Evolutionary conservation across 2,888 invertebrate genomes (phyloP), one percentile per base, ranked within the genome.

Genomic region (Temnothorax ravouxi): DNA sequence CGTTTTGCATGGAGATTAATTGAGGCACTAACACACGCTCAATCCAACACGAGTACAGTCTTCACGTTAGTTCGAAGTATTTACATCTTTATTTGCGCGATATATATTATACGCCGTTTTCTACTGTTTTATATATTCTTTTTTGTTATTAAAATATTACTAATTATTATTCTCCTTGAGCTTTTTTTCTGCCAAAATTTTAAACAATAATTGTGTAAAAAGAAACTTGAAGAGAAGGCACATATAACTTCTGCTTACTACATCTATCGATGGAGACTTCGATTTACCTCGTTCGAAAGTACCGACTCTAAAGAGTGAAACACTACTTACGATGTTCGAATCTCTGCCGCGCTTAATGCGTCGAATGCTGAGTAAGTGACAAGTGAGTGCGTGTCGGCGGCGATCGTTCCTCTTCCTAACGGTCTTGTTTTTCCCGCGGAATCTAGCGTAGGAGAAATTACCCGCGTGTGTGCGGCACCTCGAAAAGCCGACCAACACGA

Each of bases 371-470:
- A 61, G 52, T 62, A 72, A 59, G 62, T 75, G 75, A 47, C 62
- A 74, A 81, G 54, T 56, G 62, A 29, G 41, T 44, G 54, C n/a
- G n/a, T n/a, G 56, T 72, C 72, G 77, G n/a, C 67, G 67, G 21
- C 69, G 85, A 86, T 86, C 88, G 89, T 91, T 88, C 90, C 86
- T 91, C 91, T 91, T 90, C 90, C 88, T 90, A 84, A 84, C 88
- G 90, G 89, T 92, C 91, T 90, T 91, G 91, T 92, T 92, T 90
- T 87, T 90, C 86, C 74, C 85, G 89, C 67, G 86, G 89, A 87
- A 88, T 89, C 87, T 88, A 88, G 93, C 92, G 93, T 94, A 94
- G 93, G 94, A 93, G 94, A 94, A 94, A 94, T 93, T 94, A 94
- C 92, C 88, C 83, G 89, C 88, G 83, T 82, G 85, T 82, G 85